These are phyloP conservation scores for Pelecanoides urinatrix DNA, from an alignment of 2,113 vertebrate species.

Conservation along the genomic window DNA sequence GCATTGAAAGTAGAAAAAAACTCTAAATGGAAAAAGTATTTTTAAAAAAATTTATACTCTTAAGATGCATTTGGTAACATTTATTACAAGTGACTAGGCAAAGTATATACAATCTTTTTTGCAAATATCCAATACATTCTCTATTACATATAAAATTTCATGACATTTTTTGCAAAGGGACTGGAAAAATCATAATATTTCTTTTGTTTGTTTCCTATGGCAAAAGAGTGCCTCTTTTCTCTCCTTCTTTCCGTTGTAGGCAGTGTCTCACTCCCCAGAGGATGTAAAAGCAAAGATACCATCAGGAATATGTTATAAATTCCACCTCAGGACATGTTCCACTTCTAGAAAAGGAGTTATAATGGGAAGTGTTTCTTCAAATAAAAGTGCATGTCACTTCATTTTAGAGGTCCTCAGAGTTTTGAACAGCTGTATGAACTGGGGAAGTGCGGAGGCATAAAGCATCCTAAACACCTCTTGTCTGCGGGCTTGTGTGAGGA, in stretches of 20 bases:
- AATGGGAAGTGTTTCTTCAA: slow-evolving; percentile 19
- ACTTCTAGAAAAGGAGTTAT: slow-evolving; percentile 7
- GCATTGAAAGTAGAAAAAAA: neutral
- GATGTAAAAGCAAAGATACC: slow-evolving; percentile 7
- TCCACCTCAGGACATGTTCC: slow-evolving; percentile 20
- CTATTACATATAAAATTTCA: neutral
- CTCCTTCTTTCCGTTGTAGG: neutral
- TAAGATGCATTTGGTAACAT: neutral
- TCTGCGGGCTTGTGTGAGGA: neutral
- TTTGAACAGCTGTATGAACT: neutral
- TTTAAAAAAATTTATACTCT: neutral
- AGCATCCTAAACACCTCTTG: neutral
- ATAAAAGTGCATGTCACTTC: neutral
- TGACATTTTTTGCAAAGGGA: neutral
- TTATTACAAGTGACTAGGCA: neutral
- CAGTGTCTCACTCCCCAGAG: neutral
- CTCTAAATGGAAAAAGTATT: neutral
- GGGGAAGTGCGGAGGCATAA: neutral
- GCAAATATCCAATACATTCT: neutral
- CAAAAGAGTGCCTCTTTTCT: neutral
- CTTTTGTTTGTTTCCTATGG: neutral
- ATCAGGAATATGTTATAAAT: slow-evolving; percentile 20
- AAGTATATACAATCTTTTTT: neutral
- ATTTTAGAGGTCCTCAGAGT: neutral
- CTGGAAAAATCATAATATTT: neutral